Evolutionary conservation across 2,113 vertebrate species (phyloP).

Genomic region (Naja naja): DNA sequence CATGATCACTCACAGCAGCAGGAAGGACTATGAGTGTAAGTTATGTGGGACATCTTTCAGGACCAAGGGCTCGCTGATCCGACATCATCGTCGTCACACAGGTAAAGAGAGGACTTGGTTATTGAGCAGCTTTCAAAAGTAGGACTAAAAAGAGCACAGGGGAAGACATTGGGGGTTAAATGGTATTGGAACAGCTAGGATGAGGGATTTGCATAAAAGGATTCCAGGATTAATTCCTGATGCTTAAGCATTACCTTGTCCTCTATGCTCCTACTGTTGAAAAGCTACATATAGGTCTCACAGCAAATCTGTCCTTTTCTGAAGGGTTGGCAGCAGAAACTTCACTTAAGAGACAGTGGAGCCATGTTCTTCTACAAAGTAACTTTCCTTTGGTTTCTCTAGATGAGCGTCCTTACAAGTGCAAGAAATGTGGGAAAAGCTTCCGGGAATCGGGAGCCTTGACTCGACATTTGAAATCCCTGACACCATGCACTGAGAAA

Average conservation of each 20-base stretch:
- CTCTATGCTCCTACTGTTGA: neutral
- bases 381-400: neutral
- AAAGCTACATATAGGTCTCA: neutral
- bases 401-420: conserved; percentile 97
- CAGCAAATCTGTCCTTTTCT: fast-evolving
- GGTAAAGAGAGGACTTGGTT: conserved; percentile 66
- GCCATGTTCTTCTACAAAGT: neutral
- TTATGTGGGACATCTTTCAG: conserved; percentile 89
- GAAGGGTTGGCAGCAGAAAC: neutral
- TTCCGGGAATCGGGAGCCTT: conserved; percentile 96
- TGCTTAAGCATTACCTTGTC: neutral
- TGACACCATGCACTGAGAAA: conserved; percentile 96
- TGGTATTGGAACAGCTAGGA: neutral
- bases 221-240: neutral
- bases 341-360: neutral
- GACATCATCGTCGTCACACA: conserved; percentile 94
- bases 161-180: neutral
- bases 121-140: neutral
- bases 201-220: too few relatives aligned
- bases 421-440: conserved; percentile 91
- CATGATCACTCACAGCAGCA: conserved; percentile 92
- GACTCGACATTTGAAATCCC: conserved; percentile 92
- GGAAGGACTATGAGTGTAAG: conserved; percentile 91
- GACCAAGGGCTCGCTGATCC: conserved; percentile 95
- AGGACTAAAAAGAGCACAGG: neutral